phyloP scores from a whole-genome alignment of 2,113 vertebrate species.

The Butorides virescens region DNA sequence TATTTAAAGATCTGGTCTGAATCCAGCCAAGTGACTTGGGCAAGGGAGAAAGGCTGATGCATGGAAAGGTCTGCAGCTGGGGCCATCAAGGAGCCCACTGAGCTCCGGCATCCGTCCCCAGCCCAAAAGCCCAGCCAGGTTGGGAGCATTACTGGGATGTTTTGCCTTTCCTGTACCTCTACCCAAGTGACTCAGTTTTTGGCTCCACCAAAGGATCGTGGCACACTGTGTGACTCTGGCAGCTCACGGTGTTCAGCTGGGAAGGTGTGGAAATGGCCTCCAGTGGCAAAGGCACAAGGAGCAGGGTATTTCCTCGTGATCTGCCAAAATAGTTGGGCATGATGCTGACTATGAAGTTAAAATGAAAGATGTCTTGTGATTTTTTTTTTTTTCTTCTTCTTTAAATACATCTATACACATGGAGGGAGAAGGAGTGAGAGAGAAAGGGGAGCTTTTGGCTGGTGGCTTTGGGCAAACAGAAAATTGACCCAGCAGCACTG shows the following conservation, averaged over 20 bases:
- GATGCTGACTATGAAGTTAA: neutral
- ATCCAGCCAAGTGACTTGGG: neutral
- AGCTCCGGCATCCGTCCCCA: neutral
- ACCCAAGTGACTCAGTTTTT: rapidly evolving
- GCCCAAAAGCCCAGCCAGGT: rapidly evolving
- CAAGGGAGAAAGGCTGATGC: neutral
- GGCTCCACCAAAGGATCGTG: neutral
- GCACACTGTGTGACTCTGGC: neutral
- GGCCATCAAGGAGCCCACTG: neutral
- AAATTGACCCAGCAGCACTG: neutral
- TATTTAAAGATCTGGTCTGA: neutral
- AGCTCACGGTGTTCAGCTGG: neutral
- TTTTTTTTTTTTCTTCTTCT: neutral
- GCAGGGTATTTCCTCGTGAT: neutral
- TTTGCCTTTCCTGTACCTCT: neutral
- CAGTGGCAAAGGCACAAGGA: neutral
- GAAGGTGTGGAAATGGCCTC: neutral
- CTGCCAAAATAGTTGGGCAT: neutral
- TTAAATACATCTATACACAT: neutral
- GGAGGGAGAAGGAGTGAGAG: neutral
- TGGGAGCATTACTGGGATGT: rapidly evolving
- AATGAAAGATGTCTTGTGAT: neutral
- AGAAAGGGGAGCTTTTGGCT: neutral
- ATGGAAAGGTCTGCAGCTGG: neutral
- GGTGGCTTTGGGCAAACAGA: neutral